Evolutionary conservation across 2,113 vertebrate genomes (phyloP).

Genomic region (Thamnophis sirtalis): DNA sequence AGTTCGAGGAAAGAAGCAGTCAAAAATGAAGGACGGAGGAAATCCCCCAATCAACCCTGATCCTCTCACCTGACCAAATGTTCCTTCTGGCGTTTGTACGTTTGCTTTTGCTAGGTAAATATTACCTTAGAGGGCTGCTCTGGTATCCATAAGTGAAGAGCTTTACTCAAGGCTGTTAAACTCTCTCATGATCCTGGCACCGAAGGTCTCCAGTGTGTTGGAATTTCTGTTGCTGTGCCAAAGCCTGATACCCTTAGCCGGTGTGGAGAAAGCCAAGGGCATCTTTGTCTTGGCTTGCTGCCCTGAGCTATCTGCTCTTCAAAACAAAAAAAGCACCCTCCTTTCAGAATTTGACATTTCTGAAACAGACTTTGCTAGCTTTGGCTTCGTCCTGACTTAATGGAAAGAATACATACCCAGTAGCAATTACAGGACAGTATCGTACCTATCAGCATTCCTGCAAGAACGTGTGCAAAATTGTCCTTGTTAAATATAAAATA

Average conservation of each 20-base stretch:
- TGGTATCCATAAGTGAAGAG: neutral
- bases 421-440: neutral
- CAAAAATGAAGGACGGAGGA: neutral
- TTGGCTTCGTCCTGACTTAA: neutral
- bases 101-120: constrained; percentile 42
- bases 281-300: neutral
- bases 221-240: neutral
- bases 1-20: neutral
- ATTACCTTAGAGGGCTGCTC: constrained; percentile 32
- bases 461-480: neutral
- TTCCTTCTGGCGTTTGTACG: neutral
- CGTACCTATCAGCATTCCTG: neutral
- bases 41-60: neutral
- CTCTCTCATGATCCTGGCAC: neutral
- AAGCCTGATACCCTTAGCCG: neutral
- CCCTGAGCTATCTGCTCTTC: neutral
- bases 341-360: neutral
- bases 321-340: neutral
- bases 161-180: neutral
- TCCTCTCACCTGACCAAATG: neutral
- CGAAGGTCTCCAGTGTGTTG: neutral
- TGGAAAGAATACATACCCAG: neutral
- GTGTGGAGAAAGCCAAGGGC: neutral
- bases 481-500: neutral
- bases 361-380: neutral